phyloP scores from a whole-genome alignment of 92 coral and sea anemone genomes.

The Siderastrea siderea region DNA sequence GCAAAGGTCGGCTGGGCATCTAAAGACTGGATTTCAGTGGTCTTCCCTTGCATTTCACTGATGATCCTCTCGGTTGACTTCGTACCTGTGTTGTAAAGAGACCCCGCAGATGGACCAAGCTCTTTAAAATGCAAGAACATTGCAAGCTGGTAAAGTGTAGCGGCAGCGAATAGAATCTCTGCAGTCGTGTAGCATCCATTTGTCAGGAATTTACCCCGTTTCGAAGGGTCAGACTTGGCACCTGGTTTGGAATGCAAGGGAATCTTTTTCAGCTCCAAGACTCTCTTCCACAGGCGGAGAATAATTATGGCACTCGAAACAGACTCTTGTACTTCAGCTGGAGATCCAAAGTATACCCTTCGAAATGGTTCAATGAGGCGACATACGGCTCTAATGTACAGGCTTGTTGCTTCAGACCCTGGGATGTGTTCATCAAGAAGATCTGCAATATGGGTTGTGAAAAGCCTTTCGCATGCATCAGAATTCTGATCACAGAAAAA shows the following conservation, averaged over 20 bases:
- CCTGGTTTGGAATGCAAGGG: slow-evolving; percentile 35
- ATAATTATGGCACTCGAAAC: slow-evolving; percentile 56
- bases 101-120: slow-evolving; percentile 33
- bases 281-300: slow-evolving; percentile 45
- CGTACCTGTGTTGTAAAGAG: slow-evolving; percentile 45
- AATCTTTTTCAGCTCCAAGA: slow-evolving; percentile 33
- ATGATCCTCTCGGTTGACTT: slow-evolving; percentile 47
- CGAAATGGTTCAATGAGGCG: slow-evolving; percentile 41
- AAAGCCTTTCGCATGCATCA: slow-evolving; percentile 2
- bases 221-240: slow-evolving; percentile 29
- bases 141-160: slow-evolving; percentile 57
- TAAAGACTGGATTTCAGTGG: slow-evolving; percentile 40
- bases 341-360: slow-evolving; percentile 27
- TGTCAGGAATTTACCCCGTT: slow-evolving; percentile 41
- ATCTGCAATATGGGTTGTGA: slow-evolving; percentile 13
- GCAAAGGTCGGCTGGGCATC: slow-evolving; percentile 46
- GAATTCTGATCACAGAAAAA: slow-evolving; percentile 51
- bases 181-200: slow-evolving; percentile 50
- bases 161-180: slow-evolving; percentile 58
- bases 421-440: slow-evolving; percentile 37
- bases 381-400: slow-evolving; percentile 47
- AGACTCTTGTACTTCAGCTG: slow-evolving; percentile 31
- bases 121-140: slow-evolving; percentile 52
- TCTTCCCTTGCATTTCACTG: slow-evolving; percentile 54
- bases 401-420: slow-evolving; percentile 59